Percentiles rank a stretch among this genome's conserved stretches.
Evolutionary conservation across 2,888 invertebrate species (phyloP).

Genomic region (Drosophila sordidapex): DNA sequence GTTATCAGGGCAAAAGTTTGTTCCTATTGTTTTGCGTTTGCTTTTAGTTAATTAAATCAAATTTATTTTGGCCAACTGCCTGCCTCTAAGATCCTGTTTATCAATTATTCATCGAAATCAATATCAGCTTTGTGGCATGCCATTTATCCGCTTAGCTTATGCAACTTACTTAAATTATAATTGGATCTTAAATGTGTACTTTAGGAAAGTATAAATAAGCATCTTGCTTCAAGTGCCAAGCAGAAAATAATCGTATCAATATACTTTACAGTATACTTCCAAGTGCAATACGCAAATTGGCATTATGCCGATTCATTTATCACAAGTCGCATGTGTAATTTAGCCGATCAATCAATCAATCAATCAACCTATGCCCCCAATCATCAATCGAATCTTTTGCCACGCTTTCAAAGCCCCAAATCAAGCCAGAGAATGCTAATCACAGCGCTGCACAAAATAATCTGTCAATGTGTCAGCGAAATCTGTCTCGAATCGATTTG

Average conservation of each 20-base stretch:
- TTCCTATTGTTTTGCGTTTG: slow-evolving; percentile 27
- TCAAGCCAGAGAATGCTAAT: slow-evolving; percentile 39
- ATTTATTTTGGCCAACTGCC: slow-evolving; percentile 39
- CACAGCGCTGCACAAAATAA: slow-evolving; percentile 55
- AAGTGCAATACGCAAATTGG: slow-evolving; percentile 8
- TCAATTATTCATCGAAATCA: slow-evolving; percentile 34
- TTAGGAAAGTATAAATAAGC: not conserved
- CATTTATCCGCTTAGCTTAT: not conserved
- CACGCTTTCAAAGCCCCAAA: slow-evolving; percentile 11
- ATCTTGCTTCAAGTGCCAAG: not conserved
- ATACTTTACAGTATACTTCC: not conserved
- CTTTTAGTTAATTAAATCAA: slow-evolving; percentile 74
- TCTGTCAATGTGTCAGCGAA: slow-evolving; percentile 72
- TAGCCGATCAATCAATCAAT: slow-evolving; percentile 38
- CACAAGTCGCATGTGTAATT: slow-evolving; percentile 12
- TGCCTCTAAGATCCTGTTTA: slow-evolving; percentile 18
- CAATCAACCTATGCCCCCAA: slow-evolving; percentile 14
- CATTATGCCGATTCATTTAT: slow-evolving; percentile 21
- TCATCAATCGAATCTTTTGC: slow-evolving; percentile 34
- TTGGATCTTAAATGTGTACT: not conserved
- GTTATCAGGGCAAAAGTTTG: slow-evolving; percentile 40
- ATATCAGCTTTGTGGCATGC: slow-evolving; percentile 8
- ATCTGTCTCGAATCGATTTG: slow-evolving; percentile 56
- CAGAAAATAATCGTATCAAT: not conserved
- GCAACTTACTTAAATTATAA: not conserved